These are phyloP conservation scores for Xenopus laevis DNA, from an alignment of 2,113 vertebrate genomes.

Conservation along the genomic window DNA sequence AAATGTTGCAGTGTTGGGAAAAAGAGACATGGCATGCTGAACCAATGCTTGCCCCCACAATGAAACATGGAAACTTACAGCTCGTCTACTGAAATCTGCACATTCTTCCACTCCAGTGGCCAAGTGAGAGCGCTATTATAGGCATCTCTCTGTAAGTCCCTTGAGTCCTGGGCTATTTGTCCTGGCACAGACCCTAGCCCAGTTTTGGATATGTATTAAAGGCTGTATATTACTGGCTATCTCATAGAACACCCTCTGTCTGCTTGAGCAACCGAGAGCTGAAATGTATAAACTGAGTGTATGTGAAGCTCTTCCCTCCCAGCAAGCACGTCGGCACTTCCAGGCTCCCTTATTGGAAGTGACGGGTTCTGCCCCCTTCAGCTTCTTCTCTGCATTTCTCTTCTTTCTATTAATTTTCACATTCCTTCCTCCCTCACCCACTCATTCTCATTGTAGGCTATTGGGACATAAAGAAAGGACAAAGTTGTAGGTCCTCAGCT, in stretches of 20 bases:
- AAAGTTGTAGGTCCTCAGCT: too few relatives aligned
- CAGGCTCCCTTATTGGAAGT: constrained; percentile 15
- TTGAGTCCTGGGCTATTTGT: not conserved
- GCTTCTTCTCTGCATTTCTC: not conserved
- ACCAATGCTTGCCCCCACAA: too few relatives aligned
- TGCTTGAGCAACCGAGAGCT: not conserved
- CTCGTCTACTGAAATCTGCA: not conserved
- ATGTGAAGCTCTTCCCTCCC: not conserved
- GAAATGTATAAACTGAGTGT: not conserved
- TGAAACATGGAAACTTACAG: not conserved
- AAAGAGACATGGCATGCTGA: too few relatives aligned
- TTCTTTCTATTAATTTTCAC: not conserved
- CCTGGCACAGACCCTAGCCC: not conserved
- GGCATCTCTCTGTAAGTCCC: not conserved
- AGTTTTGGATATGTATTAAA: not conserved
- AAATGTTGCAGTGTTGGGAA: too few relatives aligned
- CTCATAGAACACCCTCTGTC: not conserved
- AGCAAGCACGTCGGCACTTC: constrained; percentile 15
- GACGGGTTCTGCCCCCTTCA: not conserved
- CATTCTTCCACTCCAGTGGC: not conserved
- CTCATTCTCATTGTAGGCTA: not conserved
- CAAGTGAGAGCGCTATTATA: too few relatives aligned
- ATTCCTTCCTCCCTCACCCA: not conserved
- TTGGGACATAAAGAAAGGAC: too few relatives aligned
- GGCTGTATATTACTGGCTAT: not conserved